Base-by-base conservation (phyloP, 2,797 vertebrate genomes). In the Poecilia wingei region DNA sequence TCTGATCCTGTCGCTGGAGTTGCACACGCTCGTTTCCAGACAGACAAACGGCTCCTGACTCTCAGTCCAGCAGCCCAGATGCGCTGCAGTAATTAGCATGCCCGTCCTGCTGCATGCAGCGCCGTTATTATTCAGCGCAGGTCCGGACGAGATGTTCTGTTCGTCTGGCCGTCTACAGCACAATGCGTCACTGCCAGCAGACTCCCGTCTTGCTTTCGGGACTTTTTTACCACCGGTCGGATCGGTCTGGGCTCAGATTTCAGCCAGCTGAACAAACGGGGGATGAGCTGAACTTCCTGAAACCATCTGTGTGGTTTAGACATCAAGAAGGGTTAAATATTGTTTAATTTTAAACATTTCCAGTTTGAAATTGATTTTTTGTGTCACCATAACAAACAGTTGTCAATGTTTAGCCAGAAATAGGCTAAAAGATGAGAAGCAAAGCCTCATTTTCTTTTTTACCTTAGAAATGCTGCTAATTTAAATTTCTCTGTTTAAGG, bases 11-110 rank as follows among this genome's bases (percentile, higher is more conserved):
- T 89, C 78, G 57, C 20, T 22, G 41, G n/a, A 81, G 57, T 9
- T 47, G 22, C 70, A 78, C 55, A 28, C 7, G 4, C 47, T 61
- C 7, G 4, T 9, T 25, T 16, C 2, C 80, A 77, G 25, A 76
- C 45, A 61, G 72, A 85, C 22, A 1, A 74, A 75, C 75, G 51
- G 31, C 59, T 36, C 3, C 0, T 0, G 31, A 10, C 72, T 78
- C 78, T 72, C 72, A 6, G 49, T 57, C 49, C 53, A 49, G 53
- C 80, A 14, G 75, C 10, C 84, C 90, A 89, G 84, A 90, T 87
- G 20, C 74, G 86, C 84, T 77, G 36, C 82, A 33, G 77, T 83
- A 18, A 90, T 92, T 86, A 92, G 84, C 86, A 91, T 92, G 87
- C 84, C 71, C 64, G 80, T 28, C 74, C 84, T n/a, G 87, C 76